phyloP scores from a whole-genome alignment of 2,888 invertebrate genomes.

The Scaptomyza polygonia region DNA sequence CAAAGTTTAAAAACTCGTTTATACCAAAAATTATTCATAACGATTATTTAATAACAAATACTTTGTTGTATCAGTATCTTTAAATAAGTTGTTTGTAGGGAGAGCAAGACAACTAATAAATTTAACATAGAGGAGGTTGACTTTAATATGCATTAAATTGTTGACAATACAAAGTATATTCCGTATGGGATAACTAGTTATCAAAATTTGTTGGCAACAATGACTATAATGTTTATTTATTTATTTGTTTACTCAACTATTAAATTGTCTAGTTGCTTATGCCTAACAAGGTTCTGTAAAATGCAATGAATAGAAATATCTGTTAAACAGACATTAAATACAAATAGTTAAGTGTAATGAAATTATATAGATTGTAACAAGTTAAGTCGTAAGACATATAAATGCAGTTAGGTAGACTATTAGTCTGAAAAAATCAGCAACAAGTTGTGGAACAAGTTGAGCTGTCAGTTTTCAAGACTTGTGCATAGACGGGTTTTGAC shows the following conservation, averaged over 20 bases:
- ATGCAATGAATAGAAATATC: not conserved
- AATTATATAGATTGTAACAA: not conserved
- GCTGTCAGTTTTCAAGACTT: not conserved
- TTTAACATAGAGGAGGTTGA: not conserved
- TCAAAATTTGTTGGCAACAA: not conserved
- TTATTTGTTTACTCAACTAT: not conserved
- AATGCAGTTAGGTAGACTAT: not conserved
- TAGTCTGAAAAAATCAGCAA: not conserved
- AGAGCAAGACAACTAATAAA: constrained; percentile 1
- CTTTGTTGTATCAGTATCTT: not conserved
- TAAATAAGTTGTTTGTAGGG: constrained; percentile 10
- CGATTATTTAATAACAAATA: not conserved
- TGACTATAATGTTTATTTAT: too few species aligned
- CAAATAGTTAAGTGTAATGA: not conserved
- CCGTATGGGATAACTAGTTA: not conserved
- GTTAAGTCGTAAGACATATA: too few species aligned
- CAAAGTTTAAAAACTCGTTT: constrained; percentile 8
- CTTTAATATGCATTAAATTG: too few species aligned
- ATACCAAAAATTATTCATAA: not conserved
- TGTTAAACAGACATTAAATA: not conserved
- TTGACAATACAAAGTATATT: not conserved
- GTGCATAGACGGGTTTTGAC: not conserved
- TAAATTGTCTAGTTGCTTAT: not conserved
- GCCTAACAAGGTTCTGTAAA: not conserved
- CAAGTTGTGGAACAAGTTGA: not conserved